phyloP scores from a whole-genome alignment of 1,140 invertebrate genomes.

The Musca vetustissima region DNA sequence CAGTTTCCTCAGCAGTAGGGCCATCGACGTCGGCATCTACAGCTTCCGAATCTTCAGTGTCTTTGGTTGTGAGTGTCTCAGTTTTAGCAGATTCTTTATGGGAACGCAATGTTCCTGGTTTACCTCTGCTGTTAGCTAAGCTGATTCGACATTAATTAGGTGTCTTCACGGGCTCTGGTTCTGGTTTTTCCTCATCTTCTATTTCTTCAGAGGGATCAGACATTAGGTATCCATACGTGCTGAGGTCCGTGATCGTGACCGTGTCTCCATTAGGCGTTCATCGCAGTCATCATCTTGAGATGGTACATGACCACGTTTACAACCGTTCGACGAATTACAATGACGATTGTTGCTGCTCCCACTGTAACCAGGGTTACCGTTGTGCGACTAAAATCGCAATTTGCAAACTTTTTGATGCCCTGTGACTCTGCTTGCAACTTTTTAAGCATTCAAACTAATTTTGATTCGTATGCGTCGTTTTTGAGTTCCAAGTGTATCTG shows the following conservation, averaged over 20 bases:
- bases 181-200: slow-evolving; percentile 30
- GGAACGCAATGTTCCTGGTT: slow-evolving; percentile 20
- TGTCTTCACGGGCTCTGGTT: slow-evolving; percentile 25
- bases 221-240: slow-evolving; percentile 27
- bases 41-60: slow-evolving; percentile 4
- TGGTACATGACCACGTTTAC: slow-evolving; percentile 32
- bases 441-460: too few species aligned
- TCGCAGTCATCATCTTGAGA: slow-evolving; percentile 42
- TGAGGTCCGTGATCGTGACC: slow-evolving; percentile 17
- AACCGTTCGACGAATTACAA: slow-evolving; percentile 31
- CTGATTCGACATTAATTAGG: not conserved
- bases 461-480: too few species aligned
- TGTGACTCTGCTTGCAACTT: too few species aligned
- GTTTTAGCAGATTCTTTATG: slow-evolving; percentile 10
- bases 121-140: slow-evolving; percentile 33
- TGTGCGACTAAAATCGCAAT: too few species aligned
- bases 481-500: too few species aligned
- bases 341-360: slow-evolving; percentile 26
- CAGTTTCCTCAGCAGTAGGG: slow-evolving; percentile 37
- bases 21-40: slow-evolving; percentile 30
- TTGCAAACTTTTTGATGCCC: too few species aligned
- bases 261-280: slow-evolving; percentile 35
- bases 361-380: too few species aligned
- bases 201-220: slow-evolving; percentile 39
- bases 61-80: slow-evolving; percentile 15